phyloP scores from a whole-genome alignment of 2,113 vertebrate species.

The Guaruba guarouba region DNA sequence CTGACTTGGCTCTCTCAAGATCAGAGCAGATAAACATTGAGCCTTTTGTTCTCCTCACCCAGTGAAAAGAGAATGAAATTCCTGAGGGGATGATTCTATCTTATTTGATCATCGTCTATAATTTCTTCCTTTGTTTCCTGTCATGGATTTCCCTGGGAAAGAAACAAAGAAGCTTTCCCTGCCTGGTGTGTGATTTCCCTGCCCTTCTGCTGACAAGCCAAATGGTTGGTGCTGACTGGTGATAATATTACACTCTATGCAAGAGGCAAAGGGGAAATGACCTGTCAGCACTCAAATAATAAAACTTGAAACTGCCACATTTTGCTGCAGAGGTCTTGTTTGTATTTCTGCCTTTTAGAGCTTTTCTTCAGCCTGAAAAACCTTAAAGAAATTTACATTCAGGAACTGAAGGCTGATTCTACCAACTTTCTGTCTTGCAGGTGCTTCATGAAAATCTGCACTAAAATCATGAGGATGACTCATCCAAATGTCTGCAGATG shows the following conservation, averaged over 20 bases:
- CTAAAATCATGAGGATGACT: not conserved
- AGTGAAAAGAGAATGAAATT: not conserved
- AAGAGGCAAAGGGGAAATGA: constrained; percentile 46
- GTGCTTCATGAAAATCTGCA: not conserved
- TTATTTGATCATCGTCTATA: constrained; percentile 34
- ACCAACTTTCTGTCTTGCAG: not conserved
- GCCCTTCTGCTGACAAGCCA: constrained; percentile 52
- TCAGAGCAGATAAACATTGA: constrained; percentile 1
- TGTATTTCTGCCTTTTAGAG: not conserved
- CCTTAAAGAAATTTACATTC: not conserved
- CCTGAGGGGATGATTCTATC: constrained; percentile 29
- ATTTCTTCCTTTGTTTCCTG: constrained; percentile 55
- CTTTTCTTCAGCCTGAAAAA: not conserved
- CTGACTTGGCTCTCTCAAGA: not conserved
- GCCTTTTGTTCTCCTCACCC: constrained; percentile 36
- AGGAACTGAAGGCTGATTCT: not conserved
- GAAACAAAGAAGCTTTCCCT: constrained; percentile 51
- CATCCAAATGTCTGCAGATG: not conserved
- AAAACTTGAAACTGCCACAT: not conserved
- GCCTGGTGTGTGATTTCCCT: constrained; percentile 50
- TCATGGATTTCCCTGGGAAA: constrained; percentile 59
- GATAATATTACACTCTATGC: constrained; percentile 16
- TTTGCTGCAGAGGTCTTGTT: not conserved
- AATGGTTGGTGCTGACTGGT: constrained; percentile 40
- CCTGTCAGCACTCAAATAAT: constrained; percentile 24